Conservation (phyloP, 2,888 invertebrate species). For the Allolobophora icterica region DNA sequence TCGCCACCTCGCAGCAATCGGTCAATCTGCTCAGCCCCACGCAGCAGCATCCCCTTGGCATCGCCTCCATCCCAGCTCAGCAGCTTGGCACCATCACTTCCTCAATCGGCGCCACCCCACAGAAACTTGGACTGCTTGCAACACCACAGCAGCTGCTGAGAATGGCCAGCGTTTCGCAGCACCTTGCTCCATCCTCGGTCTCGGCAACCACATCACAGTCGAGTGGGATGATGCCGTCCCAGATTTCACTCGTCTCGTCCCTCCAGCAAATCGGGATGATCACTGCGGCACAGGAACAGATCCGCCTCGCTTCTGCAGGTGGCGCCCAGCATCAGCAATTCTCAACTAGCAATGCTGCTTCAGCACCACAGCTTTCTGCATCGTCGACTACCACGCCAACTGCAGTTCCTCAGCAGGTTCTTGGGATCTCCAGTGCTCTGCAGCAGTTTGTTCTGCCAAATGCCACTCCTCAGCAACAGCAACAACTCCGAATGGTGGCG, state of each 20-base stretch:
- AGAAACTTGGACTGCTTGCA: slow-evolving; percentile 34
- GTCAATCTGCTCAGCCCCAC: background rate
- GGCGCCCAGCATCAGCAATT: background rate
- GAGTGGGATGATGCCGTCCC: background rate
- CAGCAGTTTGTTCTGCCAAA: slow-evolving; percentile 34
- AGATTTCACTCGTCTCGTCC: background rate
- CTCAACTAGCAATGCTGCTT: background rate
- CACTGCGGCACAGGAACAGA: slow-evolving; percentile 24
- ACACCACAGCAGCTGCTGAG: slow-evolving; percentile 29
- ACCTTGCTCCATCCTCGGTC: background rate
- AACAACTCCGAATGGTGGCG: slow-evolving; percentile 23
- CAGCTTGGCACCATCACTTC: background rate
- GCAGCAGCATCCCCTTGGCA: slow-evolving; percentile 18
- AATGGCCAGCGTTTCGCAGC: slow-evolving; percentile 26
- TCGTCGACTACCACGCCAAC: background rate
- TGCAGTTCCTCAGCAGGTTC: background rate
- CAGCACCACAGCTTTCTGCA: slow-evolving; percentile 13
- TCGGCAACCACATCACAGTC: background rate
- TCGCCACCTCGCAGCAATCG: background rate
- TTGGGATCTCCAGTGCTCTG: background rate
- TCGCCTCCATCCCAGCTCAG: slow-evolving; percentile 12
- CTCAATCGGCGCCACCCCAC: slow-evolving; percentile 19
- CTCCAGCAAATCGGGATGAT: slow-evolving; percentile 32
- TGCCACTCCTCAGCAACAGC: slow-evolving; percentile 37
- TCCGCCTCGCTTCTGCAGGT: background rate